phyloP scores from a whole-genome alignment of 2,888 invertebrate species.

The Lycaena phlaeas region DNA sequence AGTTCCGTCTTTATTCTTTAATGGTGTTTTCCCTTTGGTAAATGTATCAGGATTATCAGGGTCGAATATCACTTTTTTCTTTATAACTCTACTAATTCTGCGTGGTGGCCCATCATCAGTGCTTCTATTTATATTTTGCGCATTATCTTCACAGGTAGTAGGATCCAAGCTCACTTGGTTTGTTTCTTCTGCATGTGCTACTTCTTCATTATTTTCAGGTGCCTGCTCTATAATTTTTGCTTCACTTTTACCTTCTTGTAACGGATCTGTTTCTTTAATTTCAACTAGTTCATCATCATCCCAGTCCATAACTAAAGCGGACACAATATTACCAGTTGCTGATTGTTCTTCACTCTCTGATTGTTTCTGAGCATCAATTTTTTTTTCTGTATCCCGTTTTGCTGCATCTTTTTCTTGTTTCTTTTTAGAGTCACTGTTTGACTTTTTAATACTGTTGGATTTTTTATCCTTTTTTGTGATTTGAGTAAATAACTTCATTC shows the following conservation, averaged over 20 bases:
- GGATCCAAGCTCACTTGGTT: conserved; percentile 32
- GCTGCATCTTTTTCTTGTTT: conserved; percentile 17
- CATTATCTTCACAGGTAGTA: conserved; percentile 31
- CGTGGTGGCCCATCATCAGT: conserved; percentile 45
- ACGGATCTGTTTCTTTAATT: conserved; percentile 22
- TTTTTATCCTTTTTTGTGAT: conserved; percentile 21
- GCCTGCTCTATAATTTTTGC: conserved; percentile 28
- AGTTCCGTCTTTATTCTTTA: conserved; percentile 38
- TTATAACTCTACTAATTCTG: conserved; percentile 73
- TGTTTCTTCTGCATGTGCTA: conserved; percentile 24
- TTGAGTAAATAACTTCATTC: conserved; percentile 16
- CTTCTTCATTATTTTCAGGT: conserved; percentile 24
- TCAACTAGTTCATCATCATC: conserved; percentile 53
- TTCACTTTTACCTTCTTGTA: conserved; percentile 11
- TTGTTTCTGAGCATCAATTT: conserved; percentile 15
- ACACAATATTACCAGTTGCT: conserved; percentile 50
- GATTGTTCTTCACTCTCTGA: conserved; percentile 17
- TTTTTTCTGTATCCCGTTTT: conserved; percentile 14
- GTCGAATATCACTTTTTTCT: conserved; percentile 83
- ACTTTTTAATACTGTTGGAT: conserved; percentile 15
- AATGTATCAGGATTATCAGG: conserved; percentile 75
- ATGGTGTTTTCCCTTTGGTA: conserved; percentile 46
- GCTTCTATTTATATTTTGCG: conserved; percentile 31
- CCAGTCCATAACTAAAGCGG: conserved; percentile 70
- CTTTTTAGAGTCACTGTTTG: conserved; percentile 21